phyloP scores from a whole-genome alignment of 2,888 invertebrate species.

The Teleogryllus oceanicus region DNA sequence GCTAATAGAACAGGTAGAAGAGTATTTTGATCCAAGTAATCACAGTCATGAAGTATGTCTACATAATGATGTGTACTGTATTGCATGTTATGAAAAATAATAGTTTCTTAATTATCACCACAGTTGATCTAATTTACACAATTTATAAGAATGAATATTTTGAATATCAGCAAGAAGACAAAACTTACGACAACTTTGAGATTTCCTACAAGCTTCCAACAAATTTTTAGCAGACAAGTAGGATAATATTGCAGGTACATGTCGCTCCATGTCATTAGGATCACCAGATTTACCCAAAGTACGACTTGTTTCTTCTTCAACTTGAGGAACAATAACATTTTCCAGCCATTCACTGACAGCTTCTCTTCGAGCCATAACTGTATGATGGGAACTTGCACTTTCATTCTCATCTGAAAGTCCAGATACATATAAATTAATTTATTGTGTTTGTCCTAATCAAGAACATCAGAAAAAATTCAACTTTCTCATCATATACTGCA shows the following conservation, averaged over 20 bases:
- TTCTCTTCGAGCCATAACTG: conserved; percentile 57
- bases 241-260: conserved; percentile 46
- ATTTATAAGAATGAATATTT: neutral
- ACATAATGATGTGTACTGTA: too few relatives aligned
- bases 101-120: too few relatives aligned
- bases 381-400: conserved; percentile 47
- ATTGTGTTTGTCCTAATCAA: neutral
- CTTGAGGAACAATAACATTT: conserved; percentile 50
- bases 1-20: too few relatives aligned
- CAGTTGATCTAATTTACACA: too few relatives aligned
- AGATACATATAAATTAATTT: neutral
- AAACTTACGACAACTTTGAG: conserved; percentile 40
- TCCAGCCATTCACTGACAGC: conserved; percentile 64
- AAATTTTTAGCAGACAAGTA: conserved; percentile 50
- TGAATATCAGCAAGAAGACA: conserved; percentile 21
- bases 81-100: too few relatives aligned
- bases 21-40: too few relatives aligned
- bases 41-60: too few relatives aligned
- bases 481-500: too few relatives aligned
- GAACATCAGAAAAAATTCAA: too few relatives aligned
- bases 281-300: conserved; percentile 43
- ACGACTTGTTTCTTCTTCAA: conserved; percentile 43
- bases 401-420: neutral
- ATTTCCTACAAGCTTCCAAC: conserved; percentile 47
- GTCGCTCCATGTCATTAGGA: conserved; percentile 46